Evolutionary conservation across 2,888 invertebrate species (phyloP).

Genomic region (Plagodis pulveraria): DNA sequence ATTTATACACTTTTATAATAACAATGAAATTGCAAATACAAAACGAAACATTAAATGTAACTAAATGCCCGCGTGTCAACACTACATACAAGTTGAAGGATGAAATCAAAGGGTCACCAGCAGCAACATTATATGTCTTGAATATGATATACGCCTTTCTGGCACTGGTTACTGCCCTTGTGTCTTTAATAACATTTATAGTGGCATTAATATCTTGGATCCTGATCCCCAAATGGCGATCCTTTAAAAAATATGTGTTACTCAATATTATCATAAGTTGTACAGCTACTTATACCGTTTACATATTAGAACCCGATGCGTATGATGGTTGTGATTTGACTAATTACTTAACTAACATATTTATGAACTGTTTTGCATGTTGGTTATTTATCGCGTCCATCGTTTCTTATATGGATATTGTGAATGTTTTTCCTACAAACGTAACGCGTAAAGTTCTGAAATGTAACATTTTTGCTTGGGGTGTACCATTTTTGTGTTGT

Average conservation of each 20-base stretch:
- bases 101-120: no score
- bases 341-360: background rate
- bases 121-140: no score
- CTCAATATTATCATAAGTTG: constrained; percentile 12
- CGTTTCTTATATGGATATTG: constrained; percentile 18
- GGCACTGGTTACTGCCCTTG: background rate
- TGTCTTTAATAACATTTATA: constrained; percentile 10
- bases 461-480: constrained; percentile 20
- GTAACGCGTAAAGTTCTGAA: constrained; percentile 13
- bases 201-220: constrained; percentile 14
- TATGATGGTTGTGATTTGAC: no score
- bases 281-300: constrained; percentile 5
- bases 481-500: constrained; percentile 1
- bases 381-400: constrained; percentile 22
- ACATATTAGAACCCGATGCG: background rate
- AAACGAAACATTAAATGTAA: no score
- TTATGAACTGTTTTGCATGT: constrained; percentile 13
- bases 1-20: no score
- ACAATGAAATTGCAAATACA: no score
- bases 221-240: constrained; percentile 20
- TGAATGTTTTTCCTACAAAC: constrained; percentile 19
- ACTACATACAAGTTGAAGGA: no score
- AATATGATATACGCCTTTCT: background rate
- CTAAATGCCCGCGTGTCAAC: no score
- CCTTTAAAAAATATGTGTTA: constrained; percentile 20